Evolutionary conservation across 2,888 invertebrate species (phyloP).

Genomic region (Epinotia brunnichana): DNA sequence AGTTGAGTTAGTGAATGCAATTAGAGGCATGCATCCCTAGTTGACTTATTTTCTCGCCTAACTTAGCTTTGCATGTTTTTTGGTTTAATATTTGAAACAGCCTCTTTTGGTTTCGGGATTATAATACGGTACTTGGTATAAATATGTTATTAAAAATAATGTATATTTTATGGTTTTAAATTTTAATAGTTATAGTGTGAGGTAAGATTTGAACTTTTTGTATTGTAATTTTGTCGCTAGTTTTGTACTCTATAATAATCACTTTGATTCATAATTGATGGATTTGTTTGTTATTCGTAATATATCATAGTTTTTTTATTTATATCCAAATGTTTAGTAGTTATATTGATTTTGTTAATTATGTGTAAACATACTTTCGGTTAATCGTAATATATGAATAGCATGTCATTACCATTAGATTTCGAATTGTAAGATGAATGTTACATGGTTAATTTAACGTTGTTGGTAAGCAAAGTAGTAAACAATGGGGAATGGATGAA

Average conservation of each 20-base stretch:
- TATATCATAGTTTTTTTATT: neutral
- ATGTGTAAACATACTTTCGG: neutral
- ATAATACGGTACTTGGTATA: conserved; percentile 48
- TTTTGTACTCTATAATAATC: neutral
- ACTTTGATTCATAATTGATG: neutral
- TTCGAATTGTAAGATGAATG: neutral
- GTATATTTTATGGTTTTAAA: conserved; percentile 21
- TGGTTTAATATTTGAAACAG: conserved; percentile 73
- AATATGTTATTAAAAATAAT: conserved; percentile 25
- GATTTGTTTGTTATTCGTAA: neutral
- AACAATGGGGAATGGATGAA: too few relatives aligned
- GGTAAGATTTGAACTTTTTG: conserved; percentile 4
- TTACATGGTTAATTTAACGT: neutral
- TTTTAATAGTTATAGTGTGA: conserved; percentile 1
- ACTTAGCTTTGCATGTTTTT: conserved; percentile 70
- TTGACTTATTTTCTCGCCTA: conserved; percentile 42
- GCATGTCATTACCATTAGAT: conserved; percentile 16
- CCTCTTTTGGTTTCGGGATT: conserved; percentile 79
- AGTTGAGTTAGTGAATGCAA: conserved; percentile 29
- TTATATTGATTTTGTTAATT: conserved; percentile 25
- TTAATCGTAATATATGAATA: neutral
- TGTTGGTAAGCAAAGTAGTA: neutral
- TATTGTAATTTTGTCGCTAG: neutral
- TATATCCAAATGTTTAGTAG: neutral
- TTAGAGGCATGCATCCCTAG: conserved; percentile 42